Conservation (phyloP, 1,140 invertebrate species). For the Halesus radiatus region DNA sequence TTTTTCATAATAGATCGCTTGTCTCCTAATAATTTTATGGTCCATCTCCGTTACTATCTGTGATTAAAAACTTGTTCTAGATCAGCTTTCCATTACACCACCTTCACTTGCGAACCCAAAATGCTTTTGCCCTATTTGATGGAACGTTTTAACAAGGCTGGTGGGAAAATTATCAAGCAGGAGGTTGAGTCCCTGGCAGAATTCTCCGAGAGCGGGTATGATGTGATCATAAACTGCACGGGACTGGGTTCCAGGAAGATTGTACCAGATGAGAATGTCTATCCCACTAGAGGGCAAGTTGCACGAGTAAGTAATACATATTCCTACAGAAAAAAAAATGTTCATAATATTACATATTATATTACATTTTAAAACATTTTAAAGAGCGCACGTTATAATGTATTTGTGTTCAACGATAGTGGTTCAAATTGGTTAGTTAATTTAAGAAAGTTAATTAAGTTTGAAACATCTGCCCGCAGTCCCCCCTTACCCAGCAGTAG, state of each 20-base stretch:
- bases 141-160: conserved; percentile 70
- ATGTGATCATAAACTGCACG: conserved; percentile 82
- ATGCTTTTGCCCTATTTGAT: conserved; percentile 75
- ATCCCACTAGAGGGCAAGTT: conserved; percentile 81
- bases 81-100: conserved; percentile 72
- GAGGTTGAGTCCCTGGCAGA: conserved; percentile 70
- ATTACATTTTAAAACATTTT: too few species aligned
- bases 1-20: too few species aligned
- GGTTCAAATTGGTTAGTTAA: too few species aligned
- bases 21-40: too few species aligned
- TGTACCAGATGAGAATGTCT: conserved; percentile 71
- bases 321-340: too few species aligned
- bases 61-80: conserved; percentile 68
- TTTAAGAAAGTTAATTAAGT: too few species aligned
- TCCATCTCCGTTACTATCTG: too few species aligned
- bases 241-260: conserved; percentile 75
- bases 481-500: too few species aligned
- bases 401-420: too few species aligned
- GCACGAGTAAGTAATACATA: conserved; percentile 69
- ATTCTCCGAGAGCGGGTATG: conserved; percentile 63
- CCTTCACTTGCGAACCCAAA: conserved; percentile 74
- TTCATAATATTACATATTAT: too few species aligned
- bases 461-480: too few species aligned
- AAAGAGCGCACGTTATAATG: too few species aligned
- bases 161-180: conserved; percentile 70